Base-by-base conservation (phyloP, 1,140 invertebrate genomes). In the Megalonaias nervosa region DNA sequence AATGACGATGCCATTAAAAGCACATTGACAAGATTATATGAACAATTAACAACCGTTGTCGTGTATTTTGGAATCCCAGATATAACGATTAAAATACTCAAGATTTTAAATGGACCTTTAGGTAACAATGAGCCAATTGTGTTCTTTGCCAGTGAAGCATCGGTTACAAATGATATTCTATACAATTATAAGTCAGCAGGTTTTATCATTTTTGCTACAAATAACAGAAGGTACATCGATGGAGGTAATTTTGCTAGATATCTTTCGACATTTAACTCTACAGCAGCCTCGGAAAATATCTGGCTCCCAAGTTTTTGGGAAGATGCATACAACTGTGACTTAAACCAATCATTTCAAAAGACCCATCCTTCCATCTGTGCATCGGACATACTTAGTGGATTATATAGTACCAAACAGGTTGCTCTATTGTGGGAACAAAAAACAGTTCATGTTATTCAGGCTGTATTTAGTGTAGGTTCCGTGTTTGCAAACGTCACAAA, bases 121-220 rank as follows among this genome's bases (percentile, higher is more conserved):
- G 38, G 38, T 1, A 48, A 48, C 38, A 38, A 23, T 56, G n/a
- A 78, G 15, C 71, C 74, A 15, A 48, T 81, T 15, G 57, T 80
- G 58, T 85, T 87, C 67, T 69, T 87, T n/a, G 81, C 84, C 16
- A 87, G 85, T 66, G 84, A 87, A 68, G 84, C 72, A 14, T 87
- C 84, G 85, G 84, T 82, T 16, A 77, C 75, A 13, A 75, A 77
- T 62, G 55, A 48, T 1, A 64, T 78, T 11, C 66, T 84, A n/a
- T 62, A 82, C 14, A 26, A 67, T 21, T 72, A 62, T 14, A 38
- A 59, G 1, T 17, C 70, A 17, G 74, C 70, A 9, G 71, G 69
- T 23, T 70, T 64, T 14, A 73, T 80, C n/a, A 58, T 67, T 48
- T 82, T 84, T 19, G 76, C 83, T 12, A 15, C 85, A 1, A 71